These are phyloP conservation scores for Monochamus saltuarius DNA, from an alignment of 1,140 invertebrate species.

Conservation along the genomic window DNA sequence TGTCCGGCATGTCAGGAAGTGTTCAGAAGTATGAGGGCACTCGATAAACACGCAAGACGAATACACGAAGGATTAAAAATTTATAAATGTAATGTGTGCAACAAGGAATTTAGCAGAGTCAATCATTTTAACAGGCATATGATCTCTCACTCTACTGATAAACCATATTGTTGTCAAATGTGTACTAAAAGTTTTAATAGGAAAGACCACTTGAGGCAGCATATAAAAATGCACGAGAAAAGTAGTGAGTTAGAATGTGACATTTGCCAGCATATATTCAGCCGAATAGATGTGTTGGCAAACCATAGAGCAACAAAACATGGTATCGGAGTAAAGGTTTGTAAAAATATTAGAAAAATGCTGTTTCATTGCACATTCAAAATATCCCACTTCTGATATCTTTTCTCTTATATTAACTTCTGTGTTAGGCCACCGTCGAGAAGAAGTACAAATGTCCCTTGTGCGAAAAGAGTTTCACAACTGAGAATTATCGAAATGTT, in stretches of 20 bases:
- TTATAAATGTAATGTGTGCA: constrained; percentile 41
- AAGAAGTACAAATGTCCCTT: constrained; percentile 46
- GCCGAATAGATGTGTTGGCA: constrained; percentile 52
- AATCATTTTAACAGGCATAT: constrained; percentile 46
- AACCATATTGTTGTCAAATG: constrained; percentile 55
- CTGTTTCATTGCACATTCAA: too few species aligned
- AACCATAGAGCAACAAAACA: constrained; percentile 55
- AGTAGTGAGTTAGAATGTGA: constrained; percentile 55
- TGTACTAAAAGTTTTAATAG: constrained; percentile 56
- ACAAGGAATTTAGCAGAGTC: constrained; percentile 40
- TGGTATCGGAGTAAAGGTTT: constrained; percentile 43
- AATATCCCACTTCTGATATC: too few species aligned
- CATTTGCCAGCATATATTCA: constrained; percentile 55
- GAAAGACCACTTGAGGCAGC: constrained; percentile 54
- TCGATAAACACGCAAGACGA: constrained; percentile 40
- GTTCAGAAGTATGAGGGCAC: constrained; percentile 33
- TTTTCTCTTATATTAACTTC: too few species aligned
- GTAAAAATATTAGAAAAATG: too few species aligned
- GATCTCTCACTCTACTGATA: constrained; percentile 40
- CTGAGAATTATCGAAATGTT: constrained; percentile 56
- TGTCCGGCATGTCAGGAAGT: constrained; percentile 44
- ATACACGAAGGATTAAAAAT: constrained; percentile 39
- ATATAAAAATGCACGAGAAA: constrained; percentile 48
- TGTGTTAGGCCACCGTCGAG: constrained; percentile 35
- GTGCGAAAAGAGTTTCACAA: constrained; percentile 54